These are phyloP conservation scores for Leptodactylus fallax DNA, from an alignment of 2,797 vertebrate genomes.

Conservation along the genomic window DNA sequence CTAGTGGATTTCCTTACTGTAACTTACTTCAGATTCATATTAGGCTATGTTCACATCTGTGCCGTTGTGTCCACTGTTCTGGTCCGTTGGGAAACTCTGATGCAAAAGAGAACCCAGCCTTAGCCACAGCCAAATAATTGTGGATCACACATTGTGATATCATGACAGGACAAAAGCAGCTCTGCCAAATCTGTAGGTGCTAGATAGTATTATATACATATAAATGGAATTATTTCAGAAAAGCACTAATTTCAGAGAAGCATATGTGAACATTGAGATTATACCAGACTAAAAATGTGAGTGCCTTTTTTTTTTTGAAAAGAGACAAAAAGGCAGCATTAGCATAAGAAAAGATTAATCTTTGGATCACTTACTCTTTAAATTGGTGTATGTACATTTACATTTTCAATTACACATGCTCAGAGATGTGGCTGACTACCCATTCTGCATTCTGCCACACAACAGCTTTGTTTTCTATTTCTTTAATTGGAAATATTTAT, in stretches of 20 bases:
- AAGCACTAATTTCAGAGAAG: conserved; percentile 13
- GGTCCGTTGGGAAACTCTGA: too few relatives aligned
- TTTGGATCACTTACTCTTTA: conserved; percentile 47
- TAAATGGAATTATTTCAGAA: background rate
- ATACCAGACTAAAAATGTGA: background rate
- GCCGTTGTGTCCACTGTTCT: too few relatives aligned
- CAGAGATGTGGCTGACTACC: background rate
- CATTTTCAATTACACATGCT: conserved; percentile 48
- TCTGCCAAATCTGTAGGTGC: background rate
- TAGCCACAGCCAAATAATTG: too few relatives aligned
- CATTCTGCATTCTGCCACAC: background rate
- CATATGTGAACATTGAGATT: background rate
- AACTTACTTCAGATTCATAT: background rate
- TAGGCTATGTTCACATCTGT: too few relatives aligned
- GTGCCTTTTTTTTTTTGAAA: conserved; percentile 30
- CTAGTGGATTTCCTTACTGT: too few relatives aligned
- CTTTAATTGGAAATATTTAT: background rate
- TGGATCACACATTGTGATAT: background rate
- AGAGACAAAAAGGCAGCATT: conserved; percentile 17
- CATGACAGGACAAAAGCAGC: background rate
- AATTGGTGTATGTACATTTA: conserved; percentile 54
- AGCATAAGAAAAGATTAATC: conserved; percentile 52
- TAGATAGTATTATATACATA: background rate
- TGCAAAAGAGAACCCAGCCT: too few relatives aligned
- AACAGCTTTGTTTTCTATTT: background rate